Evolutionary conservation across 2,888 invertebrate genomes (phyloP), one percentile per base, ranked within the genome.

Genomic region (Hydroisotoma schaefferi): DNA sequence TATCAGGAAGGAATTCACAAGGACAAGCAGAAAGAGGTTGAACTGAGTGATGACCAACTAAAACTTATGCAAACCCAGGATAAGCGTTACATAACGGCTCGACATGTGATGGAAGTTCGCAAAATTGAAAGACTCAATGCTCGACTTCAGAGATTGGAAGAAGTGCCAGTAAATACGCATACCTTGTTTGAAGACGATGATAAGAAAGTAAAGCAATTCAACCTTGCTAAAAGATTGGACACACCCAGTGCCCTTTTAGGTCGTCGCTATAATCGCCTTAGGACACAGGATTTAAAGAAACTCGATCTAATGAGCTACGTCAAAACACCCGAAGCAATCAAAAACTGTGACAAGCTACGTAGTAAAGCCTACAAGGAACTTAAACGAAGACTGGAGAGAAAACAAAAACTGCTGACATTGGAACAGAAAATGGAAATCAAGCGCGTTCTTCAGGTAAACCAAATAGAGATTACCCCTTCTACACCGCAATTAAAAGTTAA

Each of bases 41-140:
- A 90, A 73, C 86, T 90, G 70, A 86, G 87, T 1, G 83, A 86
- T 0, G 89, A 90, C 22, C 97, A 98, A 77, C 78, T 90, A 49
- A 86, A 88, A 63, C 77, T 98, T 56, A 92, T 97, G 89, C 84
- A 89, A 75, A 87, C 90, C 0, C 94, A 94, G 77, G 95, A 98
- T 77, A 78, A 93, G 8, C 90, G 88, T 72, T 99, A 98, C 73
- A 82, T 98, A 15, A 82, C 85, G 33, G 88, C 87, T 81, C 94
- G 94, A 75, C 82, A 88, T 53, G 88, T 87, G 2, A 84, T 90
- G 33, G 95, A 95, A 77, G 79, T 83, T 1, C 88, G 87, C 72
- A 88, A 89, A 77, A 82, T 88, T 59, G 83, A 86, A 63, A 83
- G 84, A 69, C 77, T 91, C 28, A 87, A 92, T 78, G 83, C 87